Conservation (phyloP, 2,888 invertebrate species). For the Mythimna pallens region DNA sequence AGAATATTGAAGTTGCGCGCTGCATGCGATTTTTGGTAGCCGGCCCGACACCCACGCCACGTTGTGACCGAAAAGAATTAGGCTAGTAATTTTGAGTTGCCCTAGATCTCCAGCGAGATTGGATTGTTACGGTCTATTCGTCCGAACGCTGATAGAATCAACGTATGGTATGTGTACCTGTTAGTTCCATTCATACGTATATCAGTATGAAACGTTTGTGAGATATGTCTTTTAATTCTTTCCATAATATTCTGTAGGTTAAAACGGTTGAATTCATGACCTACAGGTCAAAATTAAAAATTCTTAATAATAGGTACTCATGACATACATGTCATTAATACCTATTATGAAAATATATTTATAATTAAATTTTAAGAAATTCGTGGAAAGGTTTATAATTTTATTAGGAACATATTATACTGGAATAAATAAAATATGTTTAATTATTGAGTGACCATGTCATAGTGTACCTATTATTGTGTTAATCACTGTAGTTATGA, state of each 20-base stretch:
- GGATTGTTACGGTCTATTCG: conserved; percentile 50
- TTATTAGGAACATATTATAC: background rate
- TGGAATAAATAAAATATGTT: background rate
- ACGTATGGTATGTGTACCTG: conserved; percentile 13
- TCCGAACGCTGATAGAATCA: conserved; percentile 37
- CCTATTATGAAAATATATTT: no score
- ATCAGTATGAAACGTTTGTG: conserved; percentile 22
- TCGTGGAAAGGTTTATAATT: background rate
- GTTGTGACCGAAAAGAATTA: conserved; percentile 56
- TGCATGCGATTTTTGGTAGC: conserved; percentile 43
- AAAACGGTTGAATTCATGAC: background rate
- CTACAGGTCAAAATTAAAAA: background rate
- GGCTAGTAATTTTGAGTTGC: conserved; percentile 65
- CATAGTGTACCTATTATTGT: background rate
- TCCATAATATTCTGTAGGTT: background rate
- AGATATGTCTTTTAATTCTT: background rate
- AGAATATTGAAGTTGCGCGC: conserved; percentile 29
- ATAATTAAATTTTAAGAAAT: background rate
- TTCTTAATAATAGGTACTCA: no score
- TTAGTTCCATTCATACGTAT: conserved; percentile 11
- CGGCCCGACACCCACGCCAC: conserved; percentile 44
- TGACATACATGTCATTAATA: no score
- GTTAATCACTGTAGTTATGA: background rate
- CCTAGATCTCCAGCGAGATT: conserved; percentile 64
- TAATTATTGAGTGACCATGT: background rate